Evolutionary conservation across 2,797 vertebrate genomes (phyloP).

Genomic region (Cirrhinus molitorella): DNA sequence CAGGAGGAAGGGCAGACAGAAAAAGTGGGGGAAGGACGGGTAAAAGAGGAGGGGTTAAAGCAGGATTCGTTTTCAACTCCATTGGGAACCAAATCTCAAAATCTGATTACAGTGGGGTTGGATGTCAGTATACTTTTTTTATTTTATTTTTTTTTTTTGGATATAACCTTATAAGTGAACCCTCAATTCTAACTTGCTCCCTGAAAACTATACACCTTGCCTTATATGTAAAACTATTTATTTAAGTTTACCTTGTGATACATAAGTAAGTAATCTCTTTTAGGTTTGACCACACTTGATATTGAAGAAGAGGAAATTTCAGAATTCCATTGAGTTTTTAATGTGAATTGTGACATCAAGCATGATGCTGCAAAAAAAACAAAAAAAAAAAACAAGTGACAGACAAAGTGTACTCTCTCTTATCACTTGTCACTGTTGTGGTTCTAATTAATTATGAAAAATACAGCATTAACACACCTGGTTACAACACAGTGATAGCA

Average conservation of each 20-base stretch:
- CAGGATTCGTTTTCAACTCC: constrained; percentile 22
- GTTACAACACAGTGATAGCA: background rate
- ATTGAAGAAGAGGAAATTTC: background rate
- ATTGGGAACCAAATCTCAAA: constrained; percentile 47
- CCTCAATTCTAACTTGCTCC: constrained; percentile 58
- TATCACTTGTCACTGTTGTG: background rate
- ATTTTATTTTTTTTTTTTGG: constrained; percentile 9
- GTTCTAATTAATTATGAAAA: background rate
- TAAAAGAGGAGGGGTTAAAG: constrained; percentile 18
- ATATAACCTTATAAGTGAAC: constrained; percentile 40
- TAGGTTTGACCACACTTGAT: background rate
- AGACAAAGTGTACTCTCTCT: background rate
- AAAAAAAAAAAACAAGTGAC: background rate
- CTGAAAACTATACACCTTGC: constrained; percentile 57
- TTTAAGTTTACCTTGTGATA: background rate
- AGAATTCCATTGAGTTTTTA: background rate
- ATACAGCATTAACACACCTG: background rate
- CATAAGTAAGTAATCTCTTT: background rate
- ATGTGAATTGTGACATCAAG: background rate
- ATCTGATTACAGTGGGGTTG: constrained; percentile 42
- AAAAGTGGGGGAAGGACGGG: constrained; percentile 20
- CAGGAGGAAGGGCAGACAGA: constrained; percentile 15
- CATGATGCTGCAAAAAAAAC: background rate
- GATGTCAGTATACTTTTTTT: constrained; percentile 36
- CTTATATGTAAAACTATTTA: background rate